Percentiles rank a stretch among this genome's conserved stretches.
These are phyloP conservation scores for Phrynocephalus vlangalii DNA, from an alignment of 2,797 vertebrate species.

Conservation along the genomic window DNA sequence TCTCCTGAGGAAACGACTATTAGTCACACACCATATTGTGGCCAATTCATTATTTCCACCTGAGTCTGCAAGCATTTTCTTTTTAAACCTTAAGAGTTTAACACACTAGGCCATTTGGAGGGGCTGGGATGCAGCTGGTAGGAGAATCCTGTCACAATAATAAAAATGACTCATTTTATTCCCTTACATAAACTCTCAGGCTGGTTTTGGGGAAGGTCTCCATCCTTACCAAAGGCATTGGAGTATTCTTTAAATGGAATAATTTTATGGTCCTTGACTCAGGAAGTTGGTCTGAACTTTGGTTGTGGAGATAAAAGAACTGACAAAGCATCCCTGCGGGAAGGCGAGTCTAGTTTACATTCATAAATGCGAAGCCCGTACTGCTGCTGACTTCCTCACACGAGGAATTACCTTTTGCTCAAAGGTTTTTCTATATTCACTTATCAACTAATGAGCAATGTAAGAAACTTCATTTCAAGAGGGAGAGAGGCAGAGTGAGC, in stretches of 20 bases:
- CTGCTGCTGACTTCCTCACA: slow-evolving; percentile 55
- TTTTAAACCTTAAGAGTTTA: slow-evolving; percentile 15
- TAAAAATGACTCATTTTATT: slow-evolving; percentile 54
- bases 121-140: background rate
- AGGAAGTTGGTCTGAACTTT: slow-evolving; percentile 74
- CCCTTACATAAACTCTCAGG: slow-evolving; percentile 2
- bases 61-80: slow-evolving; percentile 42
- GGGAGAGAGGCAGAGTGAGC: slow-evolving; percentile 49
- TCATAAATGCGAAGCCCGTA: slow-evolving; percentile 66
- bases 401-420: slow-evolving; percentile 72
- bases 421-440: slow-evolving; percentile 69
- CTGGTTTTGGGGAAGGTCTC: slow-evolving; percentile 54
- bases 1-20: slow-evolving; percentile 15
- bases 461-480: slow-evolving; percentile 72
- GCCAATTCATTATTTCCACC: slow-evolving; percentile 45
- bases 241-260: slow-evolving; percentile 68
- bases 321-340: slow-evolving; percentile 72
- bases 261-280: slow-evolving; percentile 74
- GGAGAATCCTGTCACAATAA: slow-evolving; percentile 49
- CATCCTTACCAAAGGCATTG: slow-evolving; percentile 47
- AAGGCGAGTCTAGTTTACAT: slow-evolving; percentile 67
- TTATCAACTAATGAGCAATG: slow-evolving; percentile 75
- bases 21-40: background rate
- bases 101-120: slow-evolving; percentile 32
- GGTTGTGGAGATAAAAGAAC: slow-evolving; percentile 74